These are phyloP conservation scores for Syngnathus acus DNA, from an alignment of 2,797 vertebrate species.

Conservation along the genomic window DNA sequence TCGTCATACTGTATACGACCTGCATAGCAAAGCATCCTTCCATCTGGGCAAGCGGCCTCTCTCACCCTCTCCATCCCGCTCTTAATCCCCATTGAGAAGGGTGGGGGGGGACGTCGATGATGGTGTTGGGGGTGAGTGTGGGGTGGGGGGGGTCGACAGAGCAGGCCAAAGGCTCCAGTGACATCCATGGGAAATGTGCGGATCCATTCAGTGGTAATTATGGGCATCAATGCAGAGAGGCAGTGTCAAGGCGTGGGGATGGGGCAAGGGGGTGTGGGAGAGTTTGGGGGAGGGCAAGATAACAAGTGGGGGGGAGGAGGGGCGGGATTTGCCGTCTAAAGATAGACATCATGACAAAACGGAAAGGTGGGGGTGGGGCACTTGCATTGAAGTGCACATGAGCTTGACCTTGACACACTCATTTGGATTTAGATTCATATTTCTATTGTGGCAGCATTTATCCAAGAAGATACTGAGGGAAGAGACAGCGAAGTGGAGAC, in stretches of 20 bases:
- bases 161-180: constrained; percentile 64
- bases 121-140: constrained; percentile 33
- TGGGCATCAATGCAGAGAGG: constrained; percentile 67
- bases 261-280: constrained; percentile 55
- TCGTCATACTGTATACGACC: neutral
- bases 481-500: neutral
- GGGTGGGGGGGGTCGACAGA: constrained; percentile 29
- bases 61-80: constrained; percentile 45
- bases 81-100: constrained; percentile 64
- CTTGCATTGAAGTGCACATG: constrained; percentile 20
- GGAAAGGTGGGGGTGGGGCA: constrained; percentile 10
- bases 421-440: constrained; percentile 13
- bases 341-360: neutral
- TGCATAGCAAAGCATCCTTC: constrained; percentile 46
- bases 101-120: constrained; percentile 38
- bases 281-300: constrained; percentile 37
- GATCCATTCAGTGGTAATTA: constrained; percentile 76
- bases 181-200: constrained; percentile 72
- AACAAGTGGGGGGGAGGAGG: constrained; percentile 17
- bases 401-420: constrained; percentile 33
- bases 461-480: neutral
- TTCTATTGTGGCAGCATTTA: neutral
- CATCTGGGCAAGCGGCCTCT: constrained; percentile 42
- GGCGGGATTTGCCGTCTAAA: neutral
- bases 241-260: constrained; percentile 49